Percentiles rank a stretch among this genome's conserved stretches.
Evolutionary conservation across 2,888 invertebrate species (phyloP).

Genomic region (Erebia palarica): DNA sequence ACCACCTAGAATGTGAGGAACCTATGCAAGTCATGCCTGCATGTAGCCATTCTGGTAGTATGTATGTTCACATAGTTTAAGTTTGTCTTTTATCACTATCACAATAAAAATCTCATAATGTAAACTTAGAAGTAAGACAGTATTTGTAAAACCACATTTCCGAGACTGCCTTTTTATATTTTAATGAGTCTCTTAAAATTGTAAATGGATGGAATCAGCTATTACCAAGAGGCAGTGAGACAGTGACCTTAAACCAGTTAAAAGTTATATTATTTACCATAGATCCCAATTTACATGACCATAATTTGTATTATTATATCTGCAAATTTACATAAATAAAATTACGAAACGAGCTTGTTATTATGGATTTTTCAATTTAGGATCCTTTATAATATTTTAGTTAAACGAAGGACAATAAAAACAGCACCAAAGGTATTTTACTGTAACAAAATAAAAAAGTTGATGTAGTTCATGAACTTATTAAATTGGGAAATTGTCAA

Average conservation of each 20-base stretch:
- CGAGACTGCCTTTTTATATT: constrained; percentile 83
- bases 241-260: constrained; percentile 70
- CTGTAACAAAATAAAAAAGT: constrained; percentile 16
- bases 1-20: constrained; percentile 71
- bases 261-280: constrained; percentile 74
- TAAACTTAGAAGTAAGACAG: constrained; percentile 79
- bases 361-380: constrained; percentile 45
- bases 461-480: constrained; percentile 19
- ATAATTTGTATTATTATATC: constrained; percentile 82
- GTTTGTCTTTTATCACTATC: constrained; percentile 80
- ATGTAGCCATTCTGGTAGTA: constrained; percentile 75
- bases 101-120: constrained; percentile 80
- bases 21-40: constrained; percentile 72
- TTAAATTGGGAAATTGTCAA: constrained; percentile 26
- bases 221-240: constrained; percentile 60
- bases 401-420: constrained; percentile 14
- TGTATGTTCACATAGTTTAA: constrained; percentile 76
- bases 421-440: neutral
- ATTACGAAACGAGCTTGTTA: constrained; percentile 78
- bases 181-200: constrained; percentile 72
- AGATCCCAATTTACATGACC: constrained; percentile 80
- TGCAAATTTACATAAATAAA: constrained; percentile 84
- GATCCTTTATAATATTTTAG: constrained; percentile 26
- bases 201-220: constrained; percentile 66
- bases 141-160: constrained; percentile 81